These are phyloP conservation scores for Horisme vitalbata DNA, from an alignment of 2,888 invertebrate genomes.

Conservation along the genomic window DNA sequence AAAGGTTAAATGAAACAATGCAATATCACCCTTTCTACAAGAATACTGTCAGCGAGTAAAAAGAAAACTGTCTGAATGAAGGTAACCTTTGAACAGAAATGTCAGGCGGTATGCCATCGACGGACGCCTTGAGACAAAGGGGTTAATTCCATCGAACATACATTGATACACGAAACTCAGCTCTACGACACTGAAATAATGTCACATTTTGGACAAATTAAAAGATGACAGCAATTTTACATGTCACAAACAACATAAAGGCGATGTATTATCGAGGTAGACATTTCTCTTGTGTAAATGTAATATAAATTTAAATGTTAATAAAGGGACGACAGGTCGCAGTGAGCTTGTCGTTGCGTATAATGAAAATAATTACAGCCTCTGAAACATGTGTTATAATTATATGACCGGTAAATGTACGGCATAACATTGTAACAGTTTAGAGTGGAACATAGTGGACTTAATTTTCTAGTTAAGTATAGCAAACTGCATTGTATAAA, in stretches of 20 bases:
- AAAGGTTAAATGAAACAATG: conserved; percentile 48
- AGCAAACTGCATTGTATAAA: conserved; percentile 24
- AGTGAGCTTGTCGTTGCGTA: conserved; percentile 50
- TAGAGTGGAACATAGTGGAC: conserved; percentile 25
- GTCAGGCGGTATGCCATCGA: conserved; percentile 70
- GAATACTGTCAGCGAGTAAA: conserved; percentile 69
- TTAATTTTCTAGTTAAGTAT: conserved; percentile 29
- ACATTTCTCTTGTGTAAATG: conserved; percentile 63
- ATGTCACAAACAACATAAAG: conserved; percentile 58
- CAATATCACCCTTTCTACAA: conserved; percentile 73
- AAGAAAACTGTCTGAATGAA: conserved; percentile 71
- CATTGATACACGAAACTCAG: conserved; percentile 49
- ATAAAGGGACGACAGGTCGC: conserved; percentile 66
- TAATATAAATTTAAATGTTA: conserved; percentile 71
- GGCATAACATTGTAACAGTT: conserved; percentile 41
- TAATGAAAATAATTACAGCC: conserved; percentile 63
- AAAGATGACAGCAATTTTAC: conserved; percentile 47
- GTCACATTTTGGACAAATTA: conserved; percentile 42
- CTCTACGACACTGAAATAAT: conserved; percentile 51
- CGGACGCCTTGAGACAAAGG: conserved; percentile 79
- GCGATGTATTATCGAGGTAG: conserved; percentile 58
- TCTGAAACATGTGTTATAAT: conserved; percentile 60
- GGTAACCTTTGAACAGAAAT: conserved; percentile 77
- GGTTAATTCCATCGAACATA: conserved; percentile 65
- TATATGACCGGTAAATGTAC: conserved; percentile 46